Conservation (phyloP, 2,113 vertebrate species). For the Zosterops japonicus region DNA sequence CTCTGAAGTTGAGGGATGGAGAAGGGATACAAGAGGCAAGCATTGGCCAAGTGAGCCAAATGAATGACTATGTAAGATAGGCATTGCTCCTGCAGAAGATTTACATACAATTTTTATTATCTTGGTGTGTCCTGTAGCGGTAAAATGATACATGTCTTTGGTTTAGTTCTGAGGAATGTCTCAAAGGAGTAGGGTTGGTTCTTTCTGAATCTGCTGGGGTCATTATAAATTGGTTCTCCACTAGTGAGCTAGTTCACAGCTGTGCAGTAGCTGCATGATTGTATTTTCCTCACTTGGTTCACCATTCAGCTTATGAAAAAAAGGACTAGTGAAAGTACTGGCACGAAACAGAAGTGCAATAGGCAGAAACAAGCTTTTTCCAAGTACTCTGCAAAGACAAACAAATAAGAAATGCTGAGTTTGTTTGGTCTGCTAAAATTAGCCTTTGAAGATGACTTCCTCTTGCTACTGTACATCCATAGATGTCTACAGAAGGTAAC, state of each 20-base stretch:
- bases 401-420: neutral
- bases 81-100: neutral
- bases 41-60: neutral
- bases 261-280: neutral
- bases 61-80: neutral
- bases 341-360: neutral
- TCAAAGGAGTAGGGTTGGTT: rapidly evolving
- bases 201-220: neutral
- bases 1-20: neutral
- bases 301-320: neutral
- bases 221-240: neutral
- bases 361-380: neutral
- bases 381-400: neutral
- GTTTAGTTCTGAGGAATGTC: neutral
- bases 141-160: neutral
- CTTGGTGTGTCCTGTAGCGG: neutral
- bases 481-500: neutral
- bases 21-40: neutral
- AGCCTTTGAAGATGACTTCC: neutral
- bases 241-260: neutral
- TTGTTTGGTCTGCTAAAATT: neutral
- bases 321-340: neutral
- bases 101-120: neutral
- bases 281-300: neutral
- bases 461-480: neutral